Percentiles rank a stretch among this genome's conserved stretches.
Conservation (phyloP, 2,888 invertebrate genomes). For the Deilephila elpenor region DNA sequence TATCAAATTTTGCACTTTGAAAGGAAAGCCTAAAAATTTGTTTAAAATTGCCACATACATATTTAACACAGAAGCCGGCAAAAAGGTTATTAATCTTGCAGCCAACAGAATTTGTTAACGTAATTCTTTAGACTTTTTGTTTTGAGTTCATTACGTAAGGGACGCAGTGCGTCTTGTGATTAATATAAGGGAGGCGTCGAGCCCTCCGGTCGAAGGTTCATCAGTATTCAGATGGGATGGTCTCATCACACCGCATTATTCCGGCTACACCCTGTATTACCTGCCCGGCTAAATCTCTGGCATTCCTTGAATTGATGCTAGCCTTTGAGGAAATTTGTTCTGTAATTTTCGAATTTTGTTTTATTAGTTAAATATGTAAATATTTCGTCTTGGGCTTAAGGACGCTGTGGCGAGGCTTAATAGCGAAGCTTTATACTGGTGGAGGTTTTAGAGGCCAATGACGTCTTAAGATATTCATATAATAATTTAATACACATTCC, state of each 20-base stretch:
- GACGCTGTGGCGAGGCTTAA: neutral
- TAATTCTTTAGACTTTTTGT: conserved; percentile 27
- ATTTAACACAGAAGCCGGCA: conserved; percentile 4
- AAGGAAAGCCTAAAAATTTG: conserved; percentile 43
- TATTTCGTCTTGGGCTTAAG: neutral
- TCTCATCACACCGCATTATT: conserved; percentile 63
- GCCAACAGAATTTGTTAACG: conserved; percentile 19
- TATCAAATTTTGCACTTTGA: conserved; percentile 40
- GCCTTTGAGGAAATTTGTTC: conserved; percentile 27
- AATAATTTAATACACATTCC: too few species aligned
- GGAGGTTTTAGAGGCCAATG: neutral
- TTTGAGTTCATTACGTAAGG: conserved; percentile 46
- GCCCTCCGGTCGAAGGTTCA: conserved; percentile 57
- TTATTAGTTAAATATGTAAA: conserved; percentile 9
- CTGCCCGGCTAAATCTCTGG: conserved; percentile 49
- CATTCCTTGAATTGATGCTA: conserved; percentile 34
- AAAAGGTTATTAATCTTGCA: conserved; percentile 23
- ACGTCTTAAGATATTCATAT: neutral
- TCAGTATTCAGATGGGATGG: conserved; percentile 65
- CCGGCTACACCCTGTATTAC: conserved; percentile 49
- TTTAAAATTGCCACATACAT: conserved; percentile 11
- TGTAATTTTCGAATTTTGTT: conserved; percentile 10
- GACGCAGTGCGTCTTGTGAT: conserved; percentile 53
- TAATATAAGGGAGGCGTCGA: conserved; percentile 47
- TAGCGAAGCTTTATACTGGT: neutral